Evolutionary conservation across 2,113 vertebrate species (phyloP).

Genomic region (Thomomys bottae): DNA sequence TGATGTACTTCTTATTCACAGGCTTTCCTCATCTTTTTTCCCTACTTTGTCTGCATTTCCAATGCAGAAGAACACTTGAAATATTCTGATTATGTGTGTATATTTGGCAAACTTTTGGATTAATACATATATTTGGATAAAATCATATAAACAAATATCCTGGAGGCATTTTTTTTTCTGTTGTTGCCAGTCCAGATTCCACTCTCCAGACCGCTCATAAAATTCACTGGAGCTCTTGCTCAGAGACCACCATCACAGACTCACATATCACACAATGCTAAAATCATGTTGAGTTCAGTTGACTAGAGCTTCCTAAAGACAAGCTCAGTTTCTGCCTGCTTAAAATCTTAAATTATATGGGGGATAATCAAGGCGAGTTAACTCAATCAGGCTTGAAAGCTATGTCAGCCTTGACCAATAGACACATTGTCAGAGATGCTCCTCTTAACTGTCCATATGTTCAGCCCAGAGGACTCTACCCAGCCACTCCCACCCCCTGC

Average conservation of each 20-base stretch:
- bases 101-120: background rate
- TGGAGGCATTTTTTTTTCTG: background rate
- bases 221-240: background rate
- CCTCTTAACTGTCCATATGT: background rate
- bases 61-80: conserved; percentile 13
- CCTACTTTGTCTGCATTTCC: background rate
- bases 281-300: background rate
- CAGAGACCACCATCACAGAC: background rate
- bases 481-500: background rate
- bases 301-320: background rate
- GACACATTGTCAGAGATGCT: background rate
- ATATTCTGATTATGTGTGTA: background rate
- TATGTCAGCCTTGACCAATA: background rate
- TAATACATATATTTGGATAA: background rate
- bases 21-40: background rate
- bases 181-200: background rate
- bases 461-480: background rate
- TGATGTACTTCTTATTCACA: background rate
- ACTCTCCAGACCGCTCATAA: background rate
- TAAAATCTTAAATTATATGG: background rate
- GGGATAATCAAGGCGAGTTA: background rate
- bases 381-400: background rate
- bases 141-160: background rate
- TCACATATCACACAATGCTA: background rate
- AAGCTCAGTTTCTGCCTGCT: background rate